Percentiles rank a stretch among this genome's conserved stretches.
These are phyloP conservation scores for Coronaproctus castanopsis DNA, from an alignment of 2,888 invertebrate species.

Conservation along the genomic window DNA sequence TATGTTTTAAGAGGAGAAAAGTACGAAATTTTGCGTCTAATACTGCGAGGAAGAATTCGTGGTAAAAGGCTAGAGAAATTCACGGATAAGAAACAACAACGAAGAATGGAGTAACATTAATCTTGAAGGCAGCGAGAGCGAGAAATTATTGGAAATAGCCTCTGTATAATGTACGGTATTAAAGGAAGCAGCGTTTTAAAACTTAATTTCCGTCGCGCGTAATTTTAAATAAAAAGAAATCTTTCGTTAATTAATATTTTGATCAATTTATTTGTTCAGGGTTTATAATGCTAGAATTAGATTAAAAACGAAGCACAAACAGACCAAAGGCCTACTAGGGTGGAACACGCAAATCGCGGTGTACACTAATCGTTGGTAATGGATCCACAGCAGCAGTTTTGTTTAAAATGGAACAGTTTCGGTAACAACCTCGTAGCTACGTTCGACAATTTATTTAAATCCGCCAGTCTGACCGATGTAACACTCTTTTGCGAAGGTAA, in stretches of 20 bases:
- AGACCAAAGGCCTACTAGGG: slow-evolving; percentile 3
- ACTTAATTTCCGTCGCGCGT: too few relatives aligned
- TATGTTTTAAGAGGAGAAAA: too few relatives aligned
- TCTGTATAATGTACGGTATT: too few relatives aligned
- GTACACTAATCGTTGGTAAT: slow-evolving; percentile 35
- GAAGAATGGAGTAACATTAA: too few relatives aligned
- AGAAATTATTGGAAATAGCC: too few relatives aligned
- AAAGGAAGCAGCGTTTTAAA: too few relatives aligned
- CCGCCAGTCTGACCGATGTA: slow-evolving; percentile 79
- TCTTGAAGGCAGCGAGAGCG: too few relatives aligned
- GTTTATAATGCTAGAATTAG: slow-evolving; percentile 15
- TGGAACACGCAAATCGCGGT: background rate
- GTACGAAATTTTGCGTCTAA: too few relatives aligned
- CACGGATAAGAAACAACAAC: too few relatives aligned
- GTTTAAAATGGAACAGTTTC: slow-evolving; percentile 90
- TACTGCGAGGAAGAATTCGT: too few relatives aligned
- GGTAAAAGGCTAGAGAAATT: too few relatives aligned
- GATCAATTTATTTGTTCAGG: slow-evolving; percentile 3
- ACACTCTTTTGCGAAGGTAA: slow-evolving; percentile 83
- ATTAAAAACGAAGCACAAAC: slow-evolving; percentile 5
- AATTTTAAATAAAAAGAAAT: too few relatives aligned
- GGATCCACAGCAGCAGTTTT: slow-evolving; percentile 83
- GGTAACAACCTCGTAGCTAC: slow-evolving; percentile 80
- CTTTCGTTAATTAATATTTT: background rate
- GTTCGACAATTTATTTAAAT: slow-evolving; percentile 80